A percentile compares a stretch with the other conserved stretches of the same genome.
phyloP scores from a whole-genome alignment of 1,140 invertebrate species.

The Sitobion miscanthi region DNA sequence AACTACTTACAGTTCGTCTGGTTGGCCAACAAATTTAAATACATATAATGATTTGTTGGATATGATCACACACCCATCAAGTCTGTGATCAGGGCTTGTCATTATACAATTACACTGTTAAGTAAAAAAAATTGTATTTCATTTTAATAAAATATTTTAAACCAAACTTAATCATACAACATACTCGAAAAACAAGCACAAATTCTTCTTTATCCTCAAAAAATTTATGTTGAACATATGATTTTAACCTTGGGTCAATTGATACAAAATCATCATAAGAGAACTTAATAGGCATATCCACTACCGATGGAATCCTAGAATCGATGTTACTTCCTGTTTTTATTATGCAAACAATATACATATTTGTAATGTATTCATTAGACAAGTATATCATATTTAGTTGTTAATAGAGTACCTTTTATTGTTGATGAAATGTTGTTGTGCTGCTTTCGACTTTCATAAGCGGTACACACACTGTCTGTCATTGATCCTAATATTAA shows the following conservation, averaged over 20 bases:
- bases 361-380: conserved; percentile 6
- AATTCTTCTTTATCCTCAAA: conserved; percentile 69
- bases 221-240: conserved; percentile 64
- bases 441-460: conserved; percentile 63
- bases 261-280: conserved; percentile 67
- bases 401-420: conserved; percentile 45
- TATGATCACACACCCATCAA: conserved; percentile 66
- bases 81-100: conserved; percentile 64
- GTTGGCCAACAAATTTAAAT: conserved; percentile 61
- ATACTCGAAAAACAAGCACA: conserved; percentile 65
- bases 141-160: not conserved
- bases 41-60: conserved; percentile 67
- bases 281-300: conserved; percentile 63
- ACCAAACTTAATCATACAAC: conserved; percentile 5
- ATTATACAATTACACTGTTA: conserved; percentile 56
- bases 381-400: not conserved
- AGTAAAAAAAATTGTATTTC: not conserved
- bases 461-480: conserved; percentile 70
- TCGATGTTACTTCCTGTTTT: conserved; percentile 22
- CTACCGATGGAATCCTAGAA: conserved; percentile 50
- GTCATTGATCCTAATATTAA: conserved; percentile 65
- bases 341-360: conserved; percentile 27
- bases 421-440: conserved; percentile 37
- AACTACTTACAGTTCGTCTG: conserved; percentile 41
- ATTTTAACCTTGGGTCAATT: conserved; percentile 68